A percentile compares a stretch with the other conserved stretches of the same genome.
phyloP scores from a whole-genome alignment of 1,140 invertebrate species.

The roundworm (Caenorhabditis elegans) region DNA sequence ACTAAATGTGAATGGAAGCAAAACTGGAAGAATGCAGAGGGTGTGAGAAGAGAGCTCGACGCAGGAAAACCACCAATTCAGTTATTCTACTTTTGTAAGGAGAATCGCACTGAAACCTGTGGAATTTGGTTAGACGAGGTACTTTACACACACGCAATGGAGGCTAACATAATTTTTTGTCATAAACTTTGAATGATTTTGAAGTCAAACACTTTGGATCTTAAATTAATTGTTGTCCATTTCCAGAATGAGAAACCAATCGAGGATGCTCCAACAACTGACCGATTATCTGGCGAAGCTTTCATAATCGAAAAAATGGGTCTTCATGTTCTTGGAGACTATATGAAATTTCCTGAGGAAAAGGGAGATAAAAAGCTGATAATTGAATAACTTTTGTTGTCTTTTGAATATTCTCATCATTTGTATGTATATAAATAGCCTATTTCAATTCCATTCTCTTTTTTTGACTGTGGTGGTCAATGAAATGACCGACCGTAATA shows the following conservation, averaged over 20 bases:
- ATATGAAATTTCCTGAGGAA: not conserved
- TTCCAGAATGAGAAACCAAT: not conserved
- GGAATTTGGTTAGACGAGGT: not conserved
- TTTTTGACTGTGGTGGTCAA: not conserved
- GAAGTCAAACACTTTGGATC: too few species aligned
- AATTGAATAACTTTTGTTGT: not conserved
- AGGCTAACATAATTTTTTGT: too few species aligned
- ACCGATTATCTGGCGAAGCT: not conserved
- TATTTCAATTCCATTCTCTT: not conserved
- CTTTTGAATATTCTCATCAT: not conserved
- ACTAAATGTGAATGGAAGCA: slow-evolving; percentile 21
- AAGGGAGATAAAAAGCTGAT: slow-evolving; percentile 7
- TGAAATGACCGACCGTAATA: not conserved
- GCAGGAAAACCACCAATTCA: not conserved
- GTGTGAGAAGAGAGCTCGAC: not conserved
- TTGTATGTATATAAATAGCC: slow-evolving; percentile 10
- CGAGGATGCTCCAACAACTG: not conserved
- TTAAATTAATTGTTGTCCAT: not conserved
- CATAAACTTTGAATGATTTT: not conserved
- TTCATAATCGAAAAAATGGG: not conserved
- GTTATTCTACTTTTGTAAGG: slow-evolving; percentile 4
- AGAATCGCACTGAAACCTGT: not conserved
- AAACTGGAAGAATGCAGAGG: not conserved
- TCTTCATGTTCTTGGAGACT: not conserved
- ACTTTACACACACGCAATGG: too few species aligned